Evolutionary conservation across 2,888 invertebrate genomes (phyloP).

Genomic region (Zhuqinia jingwanae): DNA sequence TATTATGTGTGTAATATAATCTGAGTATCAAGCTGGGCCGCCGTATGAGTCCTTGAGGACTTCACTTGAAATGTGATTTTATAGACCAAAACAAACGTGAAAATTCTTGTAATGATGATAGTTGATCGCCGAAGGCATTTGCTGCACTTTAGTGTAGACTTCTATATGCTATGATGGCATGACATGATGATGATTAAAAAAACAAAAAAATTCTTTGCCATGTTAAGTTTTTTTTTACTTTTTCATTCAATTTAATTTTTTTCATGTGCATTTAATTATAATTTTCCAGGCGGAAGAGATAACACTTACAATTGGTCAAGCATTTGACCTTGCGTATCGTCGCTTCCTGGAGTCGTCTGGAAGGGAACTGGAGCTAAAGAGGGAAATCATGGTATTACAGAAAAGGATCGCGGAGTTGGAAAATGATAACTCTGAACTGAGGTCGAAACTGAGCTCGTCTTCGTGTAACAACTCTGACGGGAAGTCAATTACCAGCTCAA

Average conservation of each 20-base stretch:
- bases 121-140: too few relatives aligned
- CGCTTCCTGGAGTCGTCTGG: slow-evolving; percentile 96
- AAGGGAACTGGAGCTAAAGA: slow-evolving; percentile 92
- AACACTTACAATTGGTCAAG: slow-evolving; percentile 98
- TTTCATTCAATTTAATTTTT: slow-evolving; percentile 1
- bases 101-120: too few relatives aligned
- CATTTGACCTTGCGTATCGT: slow-evolving; percentile 97
- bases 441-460: slow-evolving; percentile 87
- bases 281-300: slow-evolving; percentile 92
- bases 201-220: too few relatives aligned
- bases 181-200: too few relatives aligned
- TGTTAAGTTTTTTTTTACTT: too few relatives aligned
- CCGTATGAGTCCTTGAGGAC: neutral
- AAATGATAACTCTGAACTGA: slow-evolving; percentile 91
- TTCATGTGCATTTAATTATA: neutral
- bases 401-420: slow-evolving; percentile 94
- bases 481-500: slow-evolving; percentile 68
- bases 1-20: too few relatives aligned
- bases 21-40: neutral
- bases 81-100: too few relatives aligned
- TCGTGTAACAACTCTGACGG: slow-evolving; percentile 81
- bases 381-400: slow-evolving; percentile 88
- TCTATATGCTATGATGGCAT: too few relatives aligned
- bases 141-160: too few relatives aligned
- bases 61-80: too few relatives aligned